These are phyloP conservation scores for Lamellibrachia columna DNA, from an alignment of 2,888 invertebrate genomes.

Conservation along the genomic window DNA sequence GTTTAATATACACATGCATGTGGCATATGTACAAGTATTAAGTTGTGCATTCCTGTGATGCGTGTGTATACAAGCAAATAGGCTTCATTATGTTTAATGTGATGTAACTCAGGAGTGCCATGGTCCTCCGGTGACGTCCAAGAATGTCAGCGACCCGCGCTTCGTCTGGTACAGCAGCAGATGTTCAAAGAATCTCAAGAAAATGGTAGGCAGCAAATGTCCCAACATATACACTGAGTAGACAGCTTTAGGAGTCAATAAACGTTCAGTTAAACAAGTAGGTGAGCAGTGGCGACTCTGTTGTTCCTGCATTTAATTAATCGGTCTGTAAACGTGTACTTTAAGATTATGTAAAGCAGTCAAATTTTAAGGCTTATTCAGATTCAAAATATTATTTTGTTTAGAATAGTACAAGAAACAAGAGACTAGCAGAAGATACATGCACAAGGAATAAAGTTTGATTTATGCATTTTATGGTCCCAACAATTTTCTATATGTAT, in stretches of 20 bases:
- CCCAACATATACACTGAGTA: constrained; percentile 30
- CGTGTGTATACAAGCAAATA: not conserved
- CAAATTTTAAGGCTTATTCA: too few relatives aligned
- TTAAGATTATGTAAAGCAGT: not conserved
- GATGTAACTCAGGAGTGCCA: constrained; percentile 82
- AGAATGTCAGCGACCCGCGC: constrained; percentile 78
- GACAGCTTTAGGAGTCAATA: not conserved
- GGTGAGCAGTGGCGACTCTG: not conserved
- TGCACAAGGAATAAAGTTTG: too few relatives aligned
- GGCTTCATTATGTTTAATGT: not conserved
- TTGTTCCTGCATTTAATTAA: not conserved
- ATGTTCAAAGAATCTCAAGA: constrained; percentile 67
- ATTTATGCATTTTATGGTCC: too few relatives aligned
- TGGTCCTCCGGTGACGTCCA: constrained; percentile 83
- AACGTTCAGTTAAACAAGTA: not conserved
- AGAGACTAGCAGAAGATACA: too few relatives aligned
- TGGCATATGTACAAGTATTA: not conserved
- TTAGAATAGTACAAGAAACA: too few relatives aligned
- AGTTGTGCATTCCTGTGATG: too few relatives aligned
- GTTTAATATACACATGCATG: not conserved
- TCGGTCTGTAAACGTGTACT: not conserved
- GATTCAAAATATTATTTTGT: too few relatives aligned
- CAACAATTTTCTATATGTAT: too few relatives aligned
- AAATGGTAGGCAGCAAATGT: constrained; percentile 51
- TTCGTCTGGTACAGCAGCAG: constrained; percentile 74